phyloP scores from a whole-genome alignment of 2,797 vertebrate genomes.

The Molothrus ater region DNA sequence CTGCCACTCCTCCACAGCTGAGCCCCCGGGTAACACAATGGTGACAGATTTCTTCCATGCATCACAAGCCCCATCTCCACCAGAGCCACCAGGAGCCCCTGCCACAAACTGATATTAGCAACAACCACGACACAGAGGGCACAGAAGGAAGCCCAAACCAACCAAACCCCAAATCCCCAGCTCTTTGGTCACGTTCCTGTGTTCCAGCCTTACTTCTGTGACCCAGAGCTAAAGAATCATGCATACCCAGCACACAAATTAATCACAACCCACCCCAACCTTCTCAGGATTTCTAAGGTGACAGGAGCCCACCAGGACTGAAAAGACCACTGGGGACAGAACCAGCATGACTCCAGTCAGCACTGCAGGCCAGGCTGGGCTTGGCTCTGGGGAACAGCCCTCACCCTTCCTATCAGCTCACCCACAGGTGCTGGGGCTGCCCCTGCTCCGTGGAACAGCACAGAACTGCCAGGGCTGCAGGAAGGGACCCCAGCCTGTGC shows the following conservation, averaged over 20 bases:
- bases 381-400: background rate
- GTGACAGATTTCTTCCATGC: background rate
- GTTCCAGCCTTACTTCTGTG: background rate
- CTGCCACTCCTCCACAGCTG: too few relatives aligned
- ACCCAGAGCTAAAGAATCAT: background rate
- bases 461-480: background rate
- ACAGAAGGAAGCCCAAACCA: background rate
- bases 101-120: background rate
- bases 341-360: background rate
- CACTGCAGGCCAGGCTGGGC: background rate
- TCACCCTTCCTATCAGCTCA: background rate
- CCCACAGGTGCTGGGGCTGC: background rate
- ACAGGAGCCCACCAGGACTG: background rate
- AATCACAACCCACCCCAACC: background rate
- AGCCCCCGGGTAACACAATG: fast-evolving
- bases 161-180: background rate
- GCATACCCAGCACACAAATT: background rate
- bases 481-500: background rate
- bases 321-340: background rate
- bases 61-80: background rate
- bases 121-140: background rate
- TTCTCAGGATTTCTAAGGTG: background rate
- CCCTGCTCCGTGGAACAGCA: background rate
- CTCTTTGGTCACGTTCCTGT: fast-evolving
- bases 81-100: background rate